These are phyloP conservation scores for Pogonus chalceus DNA, from an alignment of 1,140 invertebrate species.

Conservation along the genomic window DNA sequence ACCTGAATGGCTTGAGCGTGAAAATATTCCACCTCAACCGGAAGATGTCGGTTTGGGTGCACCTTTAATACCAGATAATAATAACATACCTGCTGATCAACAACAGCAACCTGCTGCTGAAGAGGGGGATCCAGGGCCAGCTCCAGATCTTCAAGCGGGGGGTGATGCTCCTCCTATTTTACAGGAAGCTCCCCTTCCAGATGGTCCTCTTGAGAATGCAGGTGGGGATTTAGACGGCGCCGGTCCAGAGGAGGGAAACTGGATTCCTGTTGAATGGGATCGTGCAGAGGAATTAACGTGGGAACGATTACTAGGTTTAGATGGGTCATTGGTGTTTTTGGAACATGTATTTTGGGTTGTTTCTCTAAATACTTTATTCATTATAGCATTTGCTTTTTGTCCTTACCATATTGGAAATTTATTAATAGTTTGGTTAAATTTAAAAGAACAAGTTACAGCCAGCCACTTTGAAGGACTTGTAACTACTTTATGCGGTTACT, in stretches of 20 bases:
- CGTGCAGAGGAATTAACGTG: slow-evolving; percentile 95
- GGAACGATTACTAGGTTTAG: slow-evolving; percentile 90
- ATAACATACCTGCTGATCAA: slow-evolving; percentile 35
- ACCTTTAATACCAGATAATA: slow-evolving; percentile 31
- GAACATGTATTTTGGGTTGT: slow-evolving; percentile 99
- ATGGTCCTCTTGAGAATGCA: slow-evolving; percentile 37
- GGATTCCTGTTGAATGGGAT: slow-evolving; percentile 99
- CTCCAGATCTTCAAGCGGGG: slow-evolving; percentile 20
- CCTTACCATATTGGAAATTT: slow-evolving; percentile 92
- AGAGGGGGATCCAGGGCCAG: not conserved
- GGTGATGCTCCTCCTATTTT: slow-evolving; percentile 21
- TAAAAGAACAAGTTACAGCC: slow-evolving; percentile 60
- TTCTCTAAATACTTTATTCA: slow-evolving; percentile 92
- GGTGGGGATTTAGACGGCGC: slow-evolving; percentile 36
- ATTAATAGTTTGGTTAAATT: slow-evolving; percentile 62
- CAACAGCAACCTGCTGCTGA: slow-evolving; percentile 12
- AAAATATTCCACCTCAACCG: slow-evolving; percentile 40
- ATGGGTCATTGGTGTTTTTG: slow-evolving; percentile 93
- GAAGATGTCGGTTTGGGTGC: slow-evolving; percentile 11
- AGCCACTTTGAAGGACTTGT: slow-evolving; percentile 88
- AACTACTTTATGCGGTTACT: slow-evolving; percentile 88
- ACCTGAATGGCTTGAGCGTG: slow-evolving; percentile 84
- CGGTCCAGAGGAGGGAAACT: slow-evolving; percentile 82
- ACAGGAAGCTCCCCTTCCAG: slow-evolving; percentile 20
- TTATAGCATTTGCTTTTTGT: slow-evolving; percentile 88